A percentile compares a stretch with the other conserved stretches of the same genome.
Evolutionary conservation across 2,113 vertebrate genomes (phyloP).

Genomic region (Oreotragus oreotragus): DNA sequence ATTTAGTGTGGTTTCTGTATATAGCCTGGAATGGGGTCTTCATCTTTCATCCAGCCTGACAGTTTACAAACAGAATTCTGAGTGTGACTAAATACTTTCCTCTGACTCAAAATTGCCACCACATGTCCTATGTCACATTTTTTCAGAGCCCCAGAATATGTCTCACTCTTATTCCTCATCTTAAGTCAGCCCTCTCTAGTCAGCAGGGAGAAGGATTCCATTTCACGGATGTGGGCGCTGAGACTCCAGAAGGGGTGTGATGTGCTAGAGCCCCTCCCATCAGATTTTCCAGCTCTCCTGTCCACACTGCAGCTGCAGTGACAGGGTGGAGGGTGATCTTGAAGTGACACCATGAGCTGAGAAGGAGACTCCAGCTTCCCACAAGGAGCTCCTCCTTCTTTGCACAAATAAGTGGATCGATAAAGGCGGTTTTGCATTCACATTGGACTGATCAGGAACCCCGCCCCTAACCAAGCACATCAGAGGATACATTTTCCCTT

Average conservation of each 20-base stretch:
- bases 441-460: background rate
- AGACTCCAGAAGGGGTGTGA: fast-evolving
- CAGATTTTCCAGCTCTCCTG: background rate
- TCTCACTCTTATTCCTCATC: background rate
- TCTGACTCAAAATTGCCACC: background rate
- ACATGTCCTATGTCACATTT: background rate
- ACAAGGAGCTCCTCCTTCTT: background rate
- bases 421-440: fast-evolving
- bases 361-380: background rate
- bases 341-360: background rate
- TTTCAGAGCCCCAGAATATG: background rate
- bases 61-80: background rate
- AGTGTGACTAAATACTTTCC: background rate
- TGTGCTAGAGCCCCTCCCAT: fast-evolving
- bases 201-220: background rate
- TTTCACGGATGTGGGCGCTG: too few relatives aligned
- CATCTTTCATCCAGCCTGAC: background rate
- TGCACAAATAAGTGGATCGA: background rate
- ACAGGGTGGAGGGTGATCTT: fast-evolving
- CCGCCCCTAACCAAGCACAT: background rate
- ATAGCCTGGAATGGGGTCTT: too few relatives aligned
- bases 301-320: background rate
- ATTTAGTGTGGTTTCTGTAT: background rate
- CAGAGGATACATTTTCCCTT: background rate
- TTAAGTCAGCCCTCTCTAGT: fast-evolving